Evolutionary conservation across 2,888 invertebrate species (phyloP).

Genomic region (Dryomyza anilis): DNA sequence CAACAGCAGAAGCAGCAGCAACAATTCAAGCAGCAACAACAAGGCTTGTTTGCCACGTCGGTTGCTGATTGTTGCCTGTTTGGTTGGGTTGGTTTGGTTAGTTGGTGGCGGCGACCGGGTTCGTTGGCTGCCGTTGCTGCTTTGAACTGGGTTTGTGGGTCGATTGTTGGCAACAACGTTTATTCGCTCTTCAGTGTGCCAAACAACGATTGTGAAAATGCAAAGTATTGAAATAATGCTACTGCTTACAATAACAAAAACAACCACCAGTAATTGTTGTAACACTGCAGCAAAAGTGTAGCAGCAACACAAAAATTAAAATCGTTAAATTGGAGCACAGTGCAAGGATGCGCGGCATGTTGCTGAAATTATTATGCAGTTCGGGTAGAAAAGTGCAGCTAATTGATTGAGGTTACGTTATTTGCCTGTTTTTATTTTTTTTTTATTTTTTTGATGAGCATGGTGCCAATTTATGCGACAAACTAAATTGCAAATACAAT

Average conservation of each 20-base stretch:
- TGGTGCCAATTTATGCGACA: too few species aligned
- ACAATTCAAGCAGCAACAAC: background rate
- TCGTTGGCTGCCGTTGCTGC: background rate
- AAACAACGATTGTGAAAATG: slow-evolving; percentile 19
- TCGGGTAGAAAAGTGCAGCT: background rate
- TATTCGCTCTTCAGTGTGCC: background rate
- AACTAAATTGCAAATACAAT: background rate
- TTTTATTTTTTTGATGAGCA: background rate
- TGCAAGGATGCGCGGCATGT: background rate
- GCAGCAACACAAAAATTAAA: background rate
- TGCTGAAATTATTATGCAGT: background rate
- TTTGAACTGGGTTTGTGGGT: slow-evolving; percentile 59
- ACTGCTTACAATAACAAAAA: slow-evolving; percentile 11
- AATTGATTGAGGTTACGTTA: background rate
- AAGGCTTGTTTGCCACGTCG: background rate
- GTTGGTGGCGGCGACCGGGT: too few species aligned
- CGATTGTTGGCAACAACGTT: slow-evolving; percentile 54
- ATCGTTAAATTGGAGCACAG: background rate
- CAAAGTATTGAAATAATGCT: slow-evolving; percentile 24
- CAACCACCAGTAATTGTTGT: background rate
- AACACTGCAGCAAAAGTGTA: background rate
- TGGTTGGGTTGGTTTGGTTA: too few species aligned
- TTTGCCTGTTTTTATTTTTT: too few species aligned
- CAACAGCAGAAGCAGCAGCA: slow-evolving; percentile 4
- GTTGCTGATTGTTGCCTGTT: slow-evolving; percentile 17